A percentile compares a stretch with the other conserved stretches of the same genome.
phyloP scores from a whole-genome alignment of 1,140 invertebrate species.

The Pseudomyrmex gracilis region DNA sequence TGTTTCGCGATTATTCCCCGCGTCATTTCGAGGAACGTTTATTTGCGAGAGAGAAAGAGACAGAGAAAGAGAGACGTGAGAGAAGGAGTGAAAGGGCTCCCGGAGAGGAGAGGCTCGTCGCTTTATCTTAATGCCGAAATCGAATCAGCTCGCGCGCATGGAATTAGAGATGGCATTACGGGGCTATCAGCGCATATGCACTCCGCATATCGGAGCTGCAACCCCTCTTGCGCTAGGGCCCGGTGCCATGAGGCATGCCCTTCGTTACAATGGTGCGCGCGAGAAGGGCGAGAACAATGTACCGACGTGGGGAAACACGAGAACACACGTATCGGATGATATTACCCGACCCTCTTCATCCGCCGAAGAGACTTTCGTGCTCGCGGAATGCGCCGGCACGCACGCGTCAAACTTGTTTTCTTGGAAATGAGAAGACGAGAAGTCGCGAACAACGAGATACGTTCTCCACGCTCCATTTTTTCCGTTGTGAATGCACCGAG shows the following conservation, averaged over 20 bases:
- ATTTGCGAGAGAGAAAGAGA: constrained; percentile 15
- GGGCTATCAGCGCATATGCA: constrained; percentile 84
- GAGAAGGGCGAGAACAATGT: constrained; percentile 84
- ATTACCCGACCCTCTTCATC: constrained; percentile 79
- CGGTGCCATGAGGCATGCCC: constrained; percentile 72
- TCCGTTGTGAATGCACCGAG: too few relatives aligned
- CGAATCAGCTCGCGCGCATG: constrained; percentile 84
- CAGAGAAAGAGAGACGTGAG: neutral
- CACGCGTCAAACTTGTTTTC: constrained; percentile 16
- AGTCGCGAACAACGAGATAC: neutral
- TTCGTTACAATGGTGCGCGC: constrained; percentile 79
- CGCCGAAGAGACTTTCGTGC: constrained; percentile 58
- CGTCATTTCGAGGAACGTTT: constrained; percentile 63
- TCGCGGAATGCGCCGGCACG: constrained; percentile 68
- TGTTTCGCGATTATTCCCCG: constrained; percentile 66
- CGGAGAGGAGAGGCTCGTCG: constrained; percentile 56
- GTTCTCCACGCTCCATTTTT: neutral
- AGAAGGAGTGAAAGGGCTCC: constrained; percentile 1
- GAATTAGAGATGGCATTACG: constrained; percentile 85
- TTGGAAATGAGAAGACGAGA: neutral
- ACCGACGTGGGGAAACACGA: constrained; percentile 78
- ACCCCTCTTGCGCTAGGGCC: constrained; percentile 61
- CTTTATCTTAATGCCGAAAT: constrained; percentile 86
- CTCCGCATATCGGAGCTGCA: constrained; percentile 75
- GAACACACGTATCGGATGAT: constrained; percentile 82